These are phyloP conservation scores for Tadarida brasiliensis DNA, from an alignment of 2,797 vertebrate species.

Conservation along the genomic window DNA sequence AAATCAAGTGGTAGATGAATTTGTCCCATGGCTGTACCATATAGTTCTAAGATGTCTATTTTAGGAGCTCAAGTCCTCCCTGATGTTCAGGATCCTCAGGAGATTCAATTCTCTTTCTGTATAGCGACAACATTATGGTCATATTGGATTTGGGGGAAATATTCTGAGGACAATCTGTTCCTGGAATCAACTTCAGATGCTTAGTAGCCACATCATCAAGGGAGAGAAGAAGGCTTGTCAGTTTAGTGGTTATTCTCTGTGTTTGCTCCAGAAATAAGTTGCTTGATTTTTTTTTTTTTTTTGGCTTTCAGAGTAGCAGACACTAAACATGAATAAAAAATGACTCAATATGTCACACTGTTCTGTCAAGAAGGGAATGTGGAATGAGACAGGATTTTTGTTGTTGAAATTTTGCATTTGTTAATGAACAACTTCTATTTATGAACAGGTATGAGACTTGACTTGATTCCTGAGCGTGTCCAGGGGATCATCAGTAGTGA, in stretches of 20 bases:
- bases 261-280: constrained; percentile 52
- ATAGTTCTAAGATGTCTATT: background rate
- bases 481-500: background rate
- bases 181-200: constrained; percentile 1
- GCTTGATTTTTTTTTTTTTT: constrained; percentile 67
- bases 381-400: background rate
- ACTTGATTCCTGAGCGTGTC: background rate
- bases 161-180: constrained; percentile 37
- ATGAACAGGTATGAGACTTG: background rate
- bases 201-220: constrained; percentile 4
- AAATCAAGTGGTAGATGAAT: background rate
- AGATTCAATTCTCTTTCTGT: background rate
- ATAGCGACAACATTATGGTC: background rate
- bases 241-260: background rate
- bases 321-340: constrained; percentile 36
- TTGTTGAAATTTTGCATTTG: constrained; percentile 60
- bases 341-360: background rate
- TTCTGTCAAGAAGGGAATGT: background rate
- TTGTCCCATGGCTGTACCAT: background rate
- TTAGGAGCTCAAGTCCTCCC: background rate
- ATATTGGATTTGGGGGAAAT: constrained; percentile 17
- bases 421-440: background rate
- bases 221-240: constrained; percentile 41
- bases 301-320: background rate
- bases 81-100: background rate